Percentiles rank a stretch among this genome's conserved stretches.
Evolutionary conservation across 2,797 vertebrate species (phyloP).

Genomic region (Acrocephalus scirpaceus): DNA sequence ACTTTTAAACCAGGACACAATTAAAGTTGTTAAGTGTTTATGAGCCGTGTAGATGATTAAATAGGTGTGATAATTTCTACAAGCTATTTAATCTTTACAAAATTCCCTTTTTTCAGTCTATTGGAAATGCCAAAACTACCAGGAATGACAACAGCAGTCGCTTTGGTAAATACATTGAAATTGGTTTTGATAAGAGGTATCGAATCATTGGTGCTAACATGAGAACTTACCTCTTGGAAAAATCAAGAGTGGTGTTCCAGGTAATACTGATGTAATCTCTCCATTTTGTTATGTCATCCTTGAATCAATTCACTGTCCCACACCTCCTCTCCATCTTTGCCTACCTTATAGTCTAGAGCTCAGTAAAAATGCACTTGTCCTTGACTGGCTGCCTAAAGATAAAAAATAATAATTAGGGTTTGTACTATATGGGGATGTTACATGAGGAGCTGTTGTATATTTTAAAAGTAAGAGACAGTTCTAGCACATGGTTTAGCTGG

Average conservation of each 20-base stretch:
- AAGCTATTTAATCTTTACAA: slow-evolving; percentile 7
- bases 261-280: slow-evolving; percentile 70
- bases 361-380: background rate
- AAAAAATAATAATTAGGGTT: background rate
- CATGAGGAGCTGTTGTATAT: background rate
- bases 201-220: slow-evolving; percentile 97
- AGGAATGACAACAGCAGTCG: slow-evolving; percentile 99
- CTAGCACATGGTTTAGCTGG: background rate
- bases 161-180: slow-evolving; percentile 98
- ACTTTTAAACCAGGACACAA: background rate
- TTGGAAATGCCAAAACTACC: slow-evolving; percentile 98
- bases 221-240: slow-evolving; percentile 98
- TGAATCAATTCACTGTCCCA: background rate
- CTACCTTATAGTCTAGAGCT: background rate
- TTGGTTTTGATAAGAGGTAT: slow-evolving; percentile 92
- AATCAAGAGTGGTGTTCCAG: slow-evolving; percentile 97
- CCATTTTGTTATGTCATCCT: background rate
- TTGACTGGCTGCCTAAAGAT: background rate
- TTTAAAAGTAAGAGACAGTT: background rate
- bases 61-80: background rate
- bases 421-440: background rate
- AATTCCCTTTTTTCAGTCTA: slow-evolving; percentile 81
- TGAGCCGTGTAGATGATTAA: background rate
- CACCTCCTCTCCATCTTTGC: background rate
- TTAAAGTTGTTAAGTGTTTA: background rate